Evolutionary conservation across 2,113 vertebrate genomes (phyloP).

Genomic region (Xyliphius kryptos): DNA sequence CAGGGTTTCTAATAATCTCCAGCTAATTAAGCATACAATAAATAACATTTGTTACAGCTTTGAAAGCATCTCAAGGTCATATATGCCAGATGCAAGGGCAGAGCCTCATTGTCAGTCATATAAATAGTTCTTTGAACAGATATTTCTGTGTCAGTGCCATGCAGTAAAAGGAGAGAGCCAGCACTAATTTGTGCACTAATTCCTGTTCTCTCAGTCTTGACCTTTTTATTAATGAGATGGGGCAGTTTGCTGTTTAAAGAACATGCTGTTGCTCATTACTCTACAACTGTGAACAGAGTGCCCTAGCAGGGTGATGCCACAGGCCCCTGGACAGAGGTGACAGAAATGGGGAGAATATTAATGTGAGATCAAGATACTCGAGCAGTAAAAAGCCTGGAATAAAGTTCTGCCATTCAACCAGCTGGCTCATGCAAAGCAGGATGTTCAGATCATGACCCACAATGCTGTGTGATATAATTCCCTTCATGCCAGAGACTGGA

Average conservation of each 20-base stretch:
- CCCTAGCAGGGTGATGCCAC: slow-evolving; percentile 32
- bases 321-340: slow-evolving; percentile 27
- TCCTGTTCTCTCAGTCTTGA: slow-evolving; percentile 15
- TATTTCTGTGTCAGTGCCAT: background rate
- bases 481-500: no score
- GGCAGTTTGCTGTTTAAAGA: slow-evolving; percentile 33
- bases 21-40: background rate
- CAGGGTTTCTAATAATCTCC: background rate
- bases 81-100: background rate
- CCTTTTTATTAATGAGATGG: slow-evolving; percentile 33
- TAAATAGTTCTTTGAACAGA: slow-evolving; percentile 1
- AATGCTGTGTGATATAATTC: slow-evolving; percentile 40
- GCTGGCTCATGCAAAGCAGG: background rate
- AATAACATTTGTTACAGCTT: slow-evolving; percentile 3
- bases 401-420: background rate
- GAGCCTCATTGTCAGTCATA: slow-evolving; percentile 21
- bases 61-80: slow-evolving; percentile 44
- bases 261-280: slow-evolving; percentile 48
- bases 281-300: slow-evolving; percentile 31
- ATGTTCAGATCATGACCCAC: slow-evolving; percentile 46
- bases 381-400: background rate
- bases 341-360: slow-evolving; percentile 33
- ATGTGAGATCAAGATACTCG: slow-evolving; percentile 15
- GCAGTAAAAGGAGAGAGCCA: background rate
- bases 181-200: slow-evolving; percentile 17